Evolutionary conservation across 2,888 invertebrate species (phyloP).

Genomic region (Lithodes maja): DNA sequence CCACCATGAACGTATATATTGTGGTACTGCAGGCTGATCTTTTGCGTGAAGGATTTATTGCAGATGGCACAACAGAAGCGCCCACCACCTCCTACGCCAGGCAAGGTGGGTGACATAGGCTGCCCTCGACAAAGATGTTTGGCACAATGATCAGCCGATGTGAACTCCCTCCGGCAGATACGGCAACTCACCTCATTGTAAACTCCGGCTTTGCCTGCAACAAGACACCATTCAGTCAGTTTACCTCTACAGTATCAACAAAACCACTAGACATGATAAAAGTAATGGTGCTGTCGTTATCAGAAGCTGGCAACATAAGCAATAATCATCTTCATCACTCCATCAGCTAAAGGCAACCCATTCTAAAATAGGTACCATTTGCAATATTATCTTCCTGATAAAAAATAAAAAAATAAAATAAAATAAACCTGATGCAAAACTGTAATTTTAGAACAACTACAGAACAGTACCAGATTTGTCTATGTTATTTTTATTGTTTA

Average conservation of each 20-base stretch:
- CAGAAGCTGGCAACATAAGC: not conserved
- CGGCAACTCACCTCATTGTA: constrained; percentile 37
- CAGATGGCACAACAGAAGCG: constrained; percentile 41
- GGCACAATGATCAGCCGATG: not conserved
- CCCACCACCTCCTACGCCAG: not conserved
- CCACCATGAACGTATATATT: constrained; percentile 50
- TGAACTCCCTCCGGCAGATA: constrained; percentile 72
- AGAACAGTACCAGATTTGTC: no score
- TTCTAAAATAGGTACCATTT: no score
- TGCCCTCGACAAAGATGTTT: constrained; percentile 37
- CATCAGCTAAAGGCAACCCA: no score
- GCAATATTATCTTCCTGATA: no score
- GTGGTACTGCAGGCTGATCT: constrained; percentile 60
- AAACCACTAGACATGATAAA: not conserved
- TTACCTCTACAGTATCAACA: not conserved
- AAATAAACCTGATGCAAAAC: no score
- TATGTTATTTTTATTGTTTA: no score
- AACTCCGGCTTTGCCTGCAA: constrained; percentile 27
- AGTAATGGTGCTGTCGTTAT: not conserved
- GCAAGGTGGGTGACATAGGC: not conserved
- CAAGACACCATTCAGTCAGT: constrained; percentile 1
- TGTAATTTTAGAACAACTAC: no score
- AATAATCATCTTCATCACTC: no score
- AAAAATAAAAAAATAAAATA: no score
- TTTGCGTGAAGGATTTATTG: constrained; percentile 57